These are phyloP conservation scores for Propsilocerus akamusi DNA, from an alignment of 1,140 invertebrate genomes.

Conservation along the genomic window DNA sequence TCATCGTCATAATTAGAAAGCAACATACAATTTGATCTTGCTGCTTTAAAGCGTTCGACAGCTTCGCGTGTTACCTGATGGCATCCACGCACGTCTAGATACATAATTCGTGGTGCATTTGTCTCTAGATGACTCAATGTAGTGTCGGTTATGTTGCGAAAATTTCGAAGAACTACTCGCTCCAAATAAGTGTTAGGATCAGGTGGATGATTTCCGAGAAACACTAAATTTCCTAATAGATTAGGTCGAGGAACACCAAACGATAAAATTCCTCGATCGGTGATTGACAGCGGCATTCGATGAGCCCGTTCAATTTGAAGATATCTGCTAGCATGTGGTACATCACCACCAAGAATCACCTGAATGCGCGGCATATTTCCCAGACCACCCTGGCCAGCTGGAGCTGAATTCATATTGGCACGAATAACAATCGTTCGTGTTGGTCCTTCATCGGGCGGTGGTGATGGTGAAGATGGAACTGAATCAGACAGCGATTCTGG, in stretches of 20 bases:
- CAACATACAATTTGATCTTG: conserved; percentile 30
- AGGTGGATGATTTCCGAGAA: conserved; percentile 19
- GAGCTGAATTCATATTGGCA: background rate
- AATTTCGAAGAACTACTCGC: conserved; percentile 31
- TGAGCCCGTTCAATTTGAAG: background rate
- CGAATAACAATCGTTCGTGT: background rate
- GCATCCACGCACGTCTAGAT: conserved; percentile 40
- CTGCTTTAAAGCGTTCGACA: conserved; percentile 29
- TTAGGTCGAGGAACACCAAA: conserved; percentile 17
- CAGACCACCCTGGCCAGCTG: conserved; percentile 22
- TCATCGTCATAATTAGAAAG: conserved; percentile 22
- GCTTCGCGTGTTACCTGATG: conserved; percentile 30
- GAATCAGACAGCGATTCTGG: background rate
- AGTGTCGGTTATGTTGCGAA: conserved; percentile 38
- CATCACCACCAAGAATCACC: background rate
- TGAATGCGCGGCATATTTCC: conserved; percentile 14
- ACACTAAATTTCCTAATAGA: conserved; percentile 17
- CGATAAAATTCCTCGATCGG: conserved; percentile 20
- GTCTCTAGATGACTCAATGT: conserved; percentile 36
- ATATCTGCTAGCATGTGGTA: background rate
- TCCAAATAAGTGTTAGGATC: conserved; percentile 18
- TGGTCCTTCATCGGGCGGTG: background rate
- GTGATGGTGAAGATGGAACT: background rate
- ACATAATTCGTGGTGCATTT: conserved; percentile 33
- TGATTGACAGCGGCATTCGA: conserved; percentile 5